A percentile compares a stretch with the other conserved stretches of the same genome.
phyloP scores from a whole-genome alignment of 2,888 invertebrate genomes.

The Sisyra nigra region DNA sequence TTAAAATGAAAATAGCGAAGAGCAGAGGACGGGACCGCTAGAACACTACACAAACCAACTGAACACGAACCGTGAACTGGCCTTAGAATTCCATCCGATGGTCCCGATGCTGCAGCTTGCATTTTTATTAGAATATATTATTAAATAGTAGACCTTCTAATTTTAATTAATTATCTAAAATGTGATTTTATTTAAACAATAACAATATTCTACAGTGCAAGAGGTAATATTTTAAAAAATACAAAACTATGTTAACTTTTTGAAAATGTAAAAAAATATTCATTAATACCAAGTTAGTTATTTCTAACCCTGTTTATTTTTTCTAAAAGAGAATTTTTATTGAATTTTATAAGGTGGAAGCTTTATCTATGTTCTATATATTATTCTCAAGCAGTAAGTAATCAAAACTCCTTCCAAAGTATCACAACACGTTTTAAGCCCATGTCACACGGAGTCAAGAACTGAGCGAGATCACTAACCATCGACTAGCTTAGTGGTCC shows the following conservation, averaged over 20 bases:
- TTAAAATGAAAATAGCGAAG: neutral
- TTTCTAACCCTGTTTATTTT: too few species aligned
- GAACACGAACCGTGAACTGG: constrained; percentile 8
- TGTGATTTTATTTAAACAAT: neutral
- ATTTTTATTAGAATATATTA: neutral
- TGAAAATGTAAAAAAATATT: neutral
- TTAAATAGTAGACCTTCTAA: neutral
- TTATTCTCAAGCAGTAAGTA: too few species aligned
- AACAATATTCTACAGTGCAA: neutral
- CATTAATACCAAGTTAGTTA: too few species aligned
- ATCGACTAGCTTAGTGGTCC: too few species aligned
- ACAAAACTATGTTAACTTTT: neutral
- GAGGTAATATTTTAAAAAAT: neutral
- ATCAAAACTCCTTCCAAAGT: too few species aligned
- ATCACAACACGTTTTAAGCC: too few species aligned
- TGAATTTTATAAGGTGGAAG: too few species aligned
- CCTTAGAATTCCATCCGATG: constrained; percentile 26
- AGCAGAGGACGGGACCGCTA: constrained; percentile 11
- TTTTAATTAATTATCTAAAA: neutral
- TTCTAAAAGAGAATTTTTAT: too few species aligned
- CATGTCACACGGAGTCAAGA: too few species aligned
- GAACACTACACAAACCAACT: constrained; percentile 9
- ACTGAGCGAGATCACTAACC: too few species aligned
- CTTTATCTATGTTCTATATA: too few species aligned
- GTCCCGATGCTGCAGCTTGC: constrained; percentile 16